Evolutionary conservation across 2,888 invertebrate species (phyloP), one percentile per base, ranked within the genome.

Genomic region (Cartodere bifasciata): DNA sequence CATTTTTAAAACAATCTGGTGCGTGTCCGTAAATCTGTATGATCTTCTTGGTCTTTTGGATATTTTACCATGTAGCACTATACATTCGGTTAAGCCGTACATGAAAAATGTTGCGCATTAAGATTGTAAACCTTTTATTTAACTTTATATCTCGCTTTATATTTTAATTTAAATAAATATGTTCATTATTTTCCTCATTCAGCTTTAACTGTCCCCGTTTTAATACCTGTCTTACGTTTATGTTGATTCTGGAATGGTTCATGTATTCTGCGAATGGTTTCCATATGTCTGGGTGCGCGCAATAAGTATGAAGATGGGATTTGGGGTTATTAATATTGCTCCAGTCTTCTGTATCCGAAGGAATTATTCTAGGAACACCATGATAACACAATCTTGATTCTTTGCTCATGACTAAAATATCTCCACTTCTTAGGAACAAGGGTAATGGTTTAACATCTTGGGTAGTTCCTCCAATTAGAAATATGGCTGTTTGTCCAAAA

Each of bases 401-500:
- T 37, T 77, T 78, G 2, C 84, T 79, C 97, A 98, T 95, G 0
- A 97, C 62, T 16, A 91, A 62, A 31, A 95, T 68, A 60, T 98
- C 97, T 1, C 97, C 97, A 60, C 87, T 88, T 34, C 74, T 67
- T 2, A 98, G 61, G 46, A 77, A 71, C 29, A 98, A 50, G 1
- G 85, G 73, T 11, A 68, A 62, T 2, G 84, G 78, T 48, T 71
- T 63, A 28, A 71, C 68, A 17, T 75, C 70, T 46, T 75, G 75
- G 0, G 72, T 72, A 43, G 55, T 55, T 1, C 92, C 91, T 12
- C 97, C 97, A 41, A 97, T 72, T 20, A 98, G 65, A 59, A 97
- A 98, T 48, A 98, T 73, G 9, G 92, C 94, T 31, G 84, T 75
- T 59, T 91, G 92, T 0, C 97, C 98, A 61, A 98, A 90, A 61